Percentiles rank a stretch among this genome's conserved stretches.
Evolutionary conservation across 2,113 vertebrate species (phyloP).

Genomic region (Sander lucioperca): DNA sequence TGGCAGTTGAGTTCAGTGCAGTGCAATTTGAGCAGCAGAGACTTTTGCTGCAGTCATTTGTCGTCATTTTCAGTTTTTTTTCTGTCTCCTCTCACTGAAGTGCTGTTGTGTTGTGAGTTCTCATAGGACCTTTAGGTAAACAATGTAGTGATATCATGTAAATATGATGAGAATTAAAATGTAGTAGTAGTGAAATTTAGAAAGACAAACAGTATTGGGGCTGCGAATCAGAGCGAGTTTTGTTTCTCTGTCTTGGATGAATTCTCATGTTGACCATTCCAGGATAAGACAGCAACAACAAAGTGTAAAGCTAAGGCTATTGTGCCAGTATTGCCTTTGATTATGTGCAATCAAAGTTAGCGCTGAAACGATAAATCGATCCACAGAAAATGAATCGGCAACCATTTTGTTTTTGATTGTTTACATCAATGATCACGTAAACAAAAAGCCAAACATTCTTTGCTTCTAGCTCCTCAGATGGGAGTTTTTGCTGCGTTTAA

Average conservation of each 20-base stretch:
- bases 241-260: background rate
- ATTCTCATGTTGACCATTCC: background rate
- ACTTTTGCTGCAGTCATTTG: slow-evolving; percentile 84
- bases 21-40: slow-evolving; percentile 80
- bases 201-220: background rate
- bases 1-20: slow-evolving; percentile 75
- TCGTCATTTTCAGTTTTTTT: slow-evolving; percentile 69
- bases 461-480: background rate
- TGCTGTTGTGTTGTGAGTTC: slow-evolving; percentile 45
- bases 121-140: slow-evolving; percentile 21
- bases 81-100: slow-evolving; percentile 42
- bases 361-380: background rate
- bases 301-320: background rate
- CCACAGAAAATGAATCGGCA: background rate
- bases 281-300: background rate
- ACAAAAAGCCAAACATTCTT: background rate
- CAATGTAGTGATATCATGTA: slow-evolving; percentile 9
- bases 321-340: background rate
- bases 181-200: background rate
- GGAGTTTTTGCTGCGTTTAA: background rate
- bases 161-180: slow-evolving; percentile 3
- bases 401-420: background rate
- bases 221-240: background rate
- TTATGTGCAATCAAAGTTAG: background rate
- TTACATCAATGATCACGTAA: background rate